These are phyloP conservation scores for Mesoclemmys tuberculata DNA, from an alignment of 2,113 vertebrate species.

Conservation along the genomic window DNA sequence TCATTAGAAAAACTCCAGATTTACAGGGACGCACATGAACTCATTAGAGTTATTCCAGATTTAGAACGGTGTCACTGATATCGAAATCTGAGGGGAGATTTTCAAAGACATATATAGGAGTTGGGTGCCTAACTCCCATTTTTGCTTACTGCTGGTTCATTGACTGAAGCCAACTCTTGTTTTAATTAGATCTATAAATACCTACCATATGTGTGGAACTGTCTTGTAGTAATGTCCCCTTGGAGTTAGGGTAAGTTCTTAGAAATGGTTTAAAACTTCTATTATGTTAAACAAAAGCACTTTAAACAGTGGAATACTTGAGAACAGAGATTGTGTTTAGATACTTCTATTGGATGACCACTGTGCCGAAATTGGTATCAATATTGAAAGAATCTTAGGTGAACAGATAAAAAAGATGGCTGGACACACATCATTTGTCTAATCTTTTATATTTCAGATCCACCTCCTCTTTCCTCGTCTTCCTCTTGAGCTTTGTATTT, in stretches of 20 bases:
- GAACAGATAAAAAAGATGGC: background rate
- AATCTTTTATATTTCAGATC: background rate
- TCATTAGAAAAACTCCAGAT: slow-evolving; percentile 21
- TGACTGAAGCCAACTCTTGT: background rate
- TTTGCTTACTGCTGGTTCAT: background rate
- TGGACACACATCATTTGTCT: background rate
- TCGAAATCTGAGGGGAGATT: background rate
- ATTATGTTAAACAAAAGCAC: background rate
- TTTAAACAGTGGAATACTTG: background rate
- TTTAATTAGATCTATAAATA: background rate
- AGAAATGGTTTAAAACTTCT: slow-evolving; percentile 11
- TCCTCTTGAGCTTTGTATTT: background rate
- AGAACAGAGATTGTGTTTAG: background rate
- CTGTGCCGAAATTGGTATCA: background rate
- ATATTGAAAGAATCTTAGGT: background rate
- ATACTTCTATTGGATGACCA: background rate
- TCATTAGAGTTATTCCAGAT: slow-evolving; percentile 2
- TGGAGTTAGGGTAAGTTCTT: background rate
- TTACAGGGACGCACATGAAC: slow-evolving; percentile 29
- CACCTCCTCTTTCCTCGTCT: background rate
- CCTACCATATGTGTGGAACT: background rate
- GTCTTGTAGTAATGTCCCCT: background rate
- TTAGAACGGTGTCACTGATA: slow-evolving; percentile 44
- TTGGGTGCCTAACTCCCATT: background rate
- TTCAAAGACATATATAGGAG: background rate